Percentiles rank a stretch among this genome's conserved stretches.
These are phyloP conservation scores for Poecilia gillii DNA, from an alignment of 2,797 vertebrate species.

Conservation along the genomic window DNA sequence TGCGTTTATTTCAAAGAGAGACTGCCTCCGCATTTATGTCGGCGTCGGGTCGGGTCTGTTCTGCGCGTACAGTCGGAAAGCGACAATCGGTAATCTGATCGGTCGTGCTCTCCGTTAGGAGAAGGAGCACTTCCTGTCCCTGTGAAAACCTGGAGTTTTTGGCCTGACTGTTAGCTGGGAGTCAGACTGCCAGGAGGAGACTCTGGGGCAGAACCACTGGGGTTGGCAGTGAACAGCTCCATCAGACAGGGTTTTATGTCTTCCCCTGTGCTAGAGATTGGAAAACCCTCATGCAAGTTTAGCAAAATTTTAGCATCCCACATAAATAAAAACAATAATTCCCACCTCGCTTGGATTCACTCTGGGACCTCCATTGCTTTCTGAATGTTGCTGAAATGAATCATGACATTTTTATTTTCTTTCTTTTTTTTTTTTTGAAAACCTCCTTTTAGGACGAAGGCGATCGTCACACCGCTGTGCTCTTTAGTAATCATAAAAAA, in stretches of 20 bases:
- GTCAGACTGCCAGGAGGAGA: not conserved
- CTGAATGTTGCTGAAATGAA: not conserved
- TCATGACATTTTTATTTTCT: not conserved
- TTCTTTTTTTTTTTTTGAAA: too few species aligned
- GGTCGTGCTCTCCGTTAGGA: not conserved
- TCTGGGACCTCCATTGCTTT: not conserved
- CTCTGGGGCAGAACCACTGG: not conserved
- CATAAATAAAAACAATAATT: not conserved
- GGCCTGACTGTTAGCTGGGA: not conserved
- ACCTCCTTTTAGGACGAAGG: not conserved
- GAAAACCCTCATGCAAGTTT: not conserved
- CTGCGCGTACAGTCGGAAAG: not conserved
- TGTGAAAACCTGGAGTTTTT: not conserved
- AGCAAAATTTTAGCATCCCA: not conserved
- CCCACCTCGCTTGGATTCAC: not conserved
- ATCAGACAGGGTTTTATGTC: not conserved
- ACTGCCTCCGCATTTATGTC: not conserved
- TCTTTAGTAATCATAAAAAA: too few species aligned
- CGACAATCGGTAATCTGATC: not conserved
- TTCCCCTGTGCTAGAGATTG: not conserved
- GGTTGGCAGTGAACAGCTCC: not conserved
- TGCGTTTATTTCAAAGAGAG: not conserved
- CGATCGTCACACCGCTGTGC: too few species aligned
- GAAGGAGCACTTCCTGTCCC: not conserved
- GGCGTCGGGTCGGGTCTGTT: not conserved